Evolutionary conservation across 1,140 invertebrate genomes (phyloP).

Genomic region (Trichoplusia ni): DNA sequence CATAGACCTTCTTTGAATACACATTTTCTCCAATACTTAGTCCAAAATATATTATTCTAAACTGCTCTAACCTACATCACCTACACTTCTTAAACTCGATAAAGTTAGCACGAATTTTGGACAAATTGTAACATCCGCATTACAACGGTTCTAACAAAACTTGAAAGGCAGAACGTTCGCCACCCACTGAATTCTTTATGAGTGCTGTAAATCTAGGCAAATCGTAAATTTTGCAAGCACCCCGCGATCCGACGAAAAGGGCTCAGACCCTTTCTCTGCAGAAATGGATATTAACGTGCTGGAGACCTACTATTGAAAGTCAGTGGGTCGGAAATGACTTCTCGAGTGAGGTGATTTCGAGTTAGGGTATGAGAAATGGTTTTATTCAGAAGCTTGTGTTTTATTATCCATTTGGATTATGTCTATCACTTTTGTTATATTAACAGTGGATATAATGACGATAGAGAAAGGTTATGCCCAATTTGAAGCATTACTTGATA

Average conservation of each 20-base stretch:
- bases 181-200: slow-evolving; percentile 63
- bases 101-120: neutral
- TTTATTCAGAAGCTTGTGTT: too few relatives aligned
- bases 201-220: slow-evolving; percentile 59
- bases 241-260: slow-evolving; percentile 50
- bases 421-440: too few relatives aligned
- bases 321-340: neutral
- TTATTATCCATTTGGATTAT: too few relatives aligned
- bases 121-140: slow-evolving; percentile 18
- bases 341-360: neutral
- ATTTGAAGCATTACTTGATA: too few relatives aligned
- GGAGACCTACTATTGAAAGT: slow-evolving; percentile 3
- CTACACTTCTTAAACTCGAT: neutral
- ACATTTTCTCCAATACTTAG: too few relatives aligned
- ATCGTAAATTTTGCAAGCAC: slow-evolving; percentile 60
- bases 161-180: slow-evolving; percentile 34
- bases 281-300: slow-evolving; percentile 46
- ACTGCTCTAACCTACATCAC: too few relatives aligned
- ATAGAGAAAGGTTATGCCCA: too few relatives aligned
- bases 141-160: slow-evolving; percentile 20
- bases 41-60: too few relatives aligned
- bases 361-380: too few relatives aligned
- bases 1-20: too few relatives aligned
- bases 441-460: too few relatives aligned
- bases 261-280: slow-evolving; percentile 41